Base-by-base conservation (phyloP, 2,797 vertebrate genomes). In the Syngnathus rostellatus region DNA sequence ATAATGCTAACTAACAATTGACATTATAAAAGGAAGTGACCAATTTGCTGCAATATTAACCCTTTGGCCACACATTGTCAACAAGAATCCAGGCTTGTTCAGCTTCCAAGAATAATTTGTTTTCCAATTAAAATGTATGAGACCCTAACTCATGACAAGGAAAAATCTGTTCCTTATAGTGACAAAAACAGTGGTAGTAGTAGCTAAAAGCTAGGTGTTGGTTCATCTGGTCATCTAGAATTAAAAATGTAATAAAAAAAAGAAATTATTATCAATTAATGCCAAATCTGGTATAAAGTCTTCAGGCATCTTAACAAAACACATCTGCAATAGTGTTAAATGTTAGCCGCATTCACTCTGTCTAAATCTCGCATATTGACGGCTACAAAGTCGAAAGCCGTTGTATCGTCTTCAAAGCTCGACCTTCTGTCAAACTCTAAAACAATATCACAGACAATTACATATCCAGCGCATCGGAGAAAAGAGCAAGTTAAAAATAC, bases 401-500 rank as follows among this genome's bases (percentile, higher is more conserved):
- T 43, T 64, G n/a, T 10, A 53, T 64, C 23, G 46, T 17, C 38
- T 31, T 10, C 25, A 57, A 7, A 48, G 50, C n/a, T 58, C 9
- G 43, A 43, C 23, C 7, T 61, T 63, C n/a, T 50, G 17, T 63
- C 43, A 63, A 46, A 50, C 10, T 38, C 23, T 17, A n/a, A 17
- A 50, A 63, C 46, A n/a, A n/a, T 19, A 17, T 25, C 3, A 17
- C 21, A 14, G 21, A 62, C 60, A 45, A 25, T 62, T 80, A 64
- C 79, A 86, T 67, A 79, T 83, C 70, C 79, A 80, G 75, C 71
- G 61, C 68, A 59, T 79, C 72, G 60, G 75, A 41, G 0, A 12
- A 38, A 63, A 59, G 41, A 67, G 67, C 62, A 71, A 68, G 68
- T 75, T 83, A 82, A 81, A 85, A 85, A 80, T 84, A 85, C 53